Base-by-base conservation (phyloP, 2,888 invertebrate species). In the Limenitis camilla region DNA sequence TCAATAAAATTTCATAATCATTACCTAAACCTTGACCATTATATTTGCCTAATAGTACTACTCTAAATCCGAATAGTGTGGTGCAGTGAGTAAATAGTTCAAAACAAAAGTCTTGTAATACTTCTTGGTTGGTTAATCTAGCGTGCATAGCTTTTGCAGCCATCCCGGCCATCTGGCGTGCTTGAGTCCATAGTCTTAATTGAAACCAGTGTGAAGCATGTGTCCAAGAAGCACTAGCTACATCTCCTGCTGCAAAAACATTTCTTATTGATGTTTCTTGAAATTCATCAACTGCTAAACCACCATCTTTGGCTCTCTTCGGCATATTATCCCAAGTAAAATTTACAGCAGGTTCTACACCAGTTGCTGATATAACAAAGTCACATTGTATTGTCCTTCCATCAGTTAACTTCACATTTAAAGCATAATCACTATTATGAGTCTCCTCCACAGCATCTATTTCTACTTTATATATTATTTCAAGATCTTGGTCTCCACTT, bases 21-120 rank as follows among this genome's bases (percentile, higher is more conserved):
- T 77, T 89, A 0, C 91, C 92, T 56, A 98, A 81, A 6, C 92
- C 94, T 79, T 98, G 98, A 0, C 95, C 98, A 88, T 99, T 98
- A 73, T 92, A 98, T 55, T 96, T 91, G 6, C 99, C 98, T 41
- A 99, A 82, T 46, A 99, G 85, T 19, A 98, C 92, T 2, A 98
- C 96, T 88, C 98, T 96, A 71, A 92, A 95, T 4, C 96, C 97
- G 86, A 98, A 99, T 63, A 99, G 93, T 58, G 91, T 92, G 0
- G 99, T 99, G 11, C 97, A 96, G 81, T 99, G 99, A 0, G 97
- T 93, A 72, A 99, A 99, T 33, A 99, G 81, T 82, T 99, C 99
- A 85, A 99, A 99, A 74, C 96, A 96, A 76, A 99, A 97, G 77
- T 99, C 99, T 81, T 94, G 95, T 51, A 92, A 81, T 9, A 94